phyloP scores from a whole-genome alignment of 37 sponge, comb jelly and placozoan genomes.

The Spongia lamella region DNA sequence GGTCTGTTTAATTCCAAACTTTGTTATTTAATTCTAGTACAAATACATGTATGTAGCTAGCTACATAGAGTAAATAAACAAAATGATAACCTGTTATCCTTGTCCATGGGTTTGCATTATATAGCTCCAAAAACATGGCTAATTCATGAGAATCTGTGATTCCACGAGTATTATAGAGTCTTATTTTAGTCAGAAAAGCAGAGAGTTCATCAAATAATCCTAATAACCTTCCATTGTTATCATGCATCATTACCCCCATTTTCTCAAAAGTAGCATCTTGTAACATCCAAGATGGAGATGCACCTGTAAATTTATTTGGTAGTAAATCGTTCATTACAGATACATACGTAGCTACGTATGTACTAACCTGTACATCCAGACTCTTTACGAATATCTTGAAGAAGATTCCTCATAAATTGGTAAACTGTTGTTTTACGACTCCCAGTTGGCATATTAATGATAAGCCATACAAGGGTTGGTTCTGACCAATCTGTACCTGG shows the following conservation, averaged over 20 bases:
- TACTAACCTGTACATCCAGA: too few species aligned
- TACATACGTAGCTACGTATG: too few species aligned
- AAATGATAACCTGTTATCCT: slow-evolving; percentile 41
- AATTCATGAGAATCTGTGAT: slow-evolving; percentile 32
- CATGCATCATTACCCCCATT: slow-evolving; percentile 20
- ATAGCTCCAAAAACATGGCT: slow-evolving; percentile 18
- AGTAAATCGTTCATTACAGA: background rate
- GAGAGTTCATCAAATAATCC: slow-evolving; percentile 27
- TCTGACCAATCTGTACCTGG: slow-evolving; percentile 19
- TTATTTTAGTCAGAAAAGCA: slow-evolving; percentile 16
- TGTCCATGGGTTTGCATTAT: slow-evolving; percentile 24
- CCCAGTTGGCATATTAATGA: slow-evolving; percentile 21
- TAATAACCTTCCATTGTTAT: slow-evolving; percentile 4
- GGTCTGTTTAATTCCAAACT: too few species aligned
- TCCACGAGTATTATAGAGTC: slow-evolving; percentile 4
- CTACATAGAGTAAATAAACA: too few species aligned
- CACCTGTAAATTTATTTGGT: background rate
- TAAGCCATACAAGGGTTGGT: background rate
- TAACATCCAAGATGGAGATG: background rate
- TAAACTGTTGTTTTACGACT: slow-evolving; percentile 8
- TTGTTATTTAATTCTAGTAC: too few species aligned
- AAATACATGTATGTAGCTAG: too few species aligned
- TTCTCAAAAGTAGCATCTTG: slow-evolving; percentile 31
- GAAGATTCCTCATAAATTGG: background rate
- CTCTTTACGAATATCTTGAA: background rate